A percentile compares a stretch with the other conserved stretches of the same genome.
phyloP scores from a whole-genome alignment of 2,888 invertebrate species.

The Leucania comma region DNA sequence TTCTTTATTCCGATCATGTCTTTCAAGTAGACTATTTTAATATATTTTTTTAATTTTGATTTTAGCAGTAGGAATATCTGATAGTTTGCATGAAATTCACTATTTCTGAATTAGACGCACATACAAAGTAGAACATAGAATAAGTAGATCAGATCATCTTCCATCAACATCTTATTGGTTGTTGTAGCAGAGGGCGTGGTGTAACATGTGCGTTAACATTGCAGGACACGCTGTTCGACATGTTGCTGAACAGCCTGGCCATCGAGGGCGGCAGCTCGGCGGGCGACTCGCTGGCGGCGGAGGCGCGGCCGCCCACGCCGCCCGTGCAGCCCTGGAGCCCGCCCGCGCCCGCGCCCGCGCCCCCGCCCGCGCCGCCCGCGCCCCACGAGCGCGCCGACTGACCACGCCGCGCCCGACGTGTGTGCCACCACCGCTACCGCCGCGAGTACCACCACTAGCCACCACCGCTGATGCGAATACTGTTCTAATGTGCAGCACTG shows the following conservation, averaged over 20 bases:
- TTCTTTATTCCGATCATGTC: too few relatives aligned
- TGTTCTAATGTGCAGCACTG: conserved; percentile 6
- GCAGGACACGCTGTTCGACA: conserved; percentile 87
- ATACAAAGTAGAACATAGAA: neutral
- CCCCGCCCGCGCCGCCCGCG: conserved; percentile 42
- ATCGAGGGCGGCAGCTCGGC: conserved; percentile 71
- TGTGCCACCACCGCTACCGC: conserved; percentile 60
- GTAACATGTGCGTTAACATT: conserved; percentile 1
- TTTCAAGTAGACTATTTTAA: too few relatives aligned
- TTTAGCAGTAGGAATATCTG: neutral
- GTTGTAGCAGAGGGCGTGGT: too few relatives aligned
- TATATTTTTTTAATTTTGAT: conserved; percentile 4
- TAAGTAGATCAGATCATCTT: neutral
- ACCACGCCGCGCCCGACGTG: conserved; percentile 53
- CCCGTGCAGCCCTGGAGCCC: conserved; percentile 84
- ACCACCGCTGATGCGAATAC: neutral
- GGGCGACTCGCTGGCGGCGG: conserved; percentile 57
- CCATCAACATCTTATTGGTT: too few relatives aligned
- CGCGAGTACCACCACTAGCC: conserved; percentile 72
- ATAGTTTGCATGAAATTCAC: conserved; percentile 1
- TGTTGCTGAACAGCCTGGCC: conserved; percentile 83
- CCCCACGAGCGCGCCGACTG: conserved; percentile 61
- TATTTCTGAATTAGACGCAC: neutral
- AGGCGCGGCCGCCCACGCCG: conserved; percentile 73
- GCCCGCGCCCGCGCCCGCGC: conserved; percentile 45